These are phyloP conservation scores for Todus mexicanus DNA, from an alignment of 2,797 vertebrate species.

Conservation along the genomic window DNA sequence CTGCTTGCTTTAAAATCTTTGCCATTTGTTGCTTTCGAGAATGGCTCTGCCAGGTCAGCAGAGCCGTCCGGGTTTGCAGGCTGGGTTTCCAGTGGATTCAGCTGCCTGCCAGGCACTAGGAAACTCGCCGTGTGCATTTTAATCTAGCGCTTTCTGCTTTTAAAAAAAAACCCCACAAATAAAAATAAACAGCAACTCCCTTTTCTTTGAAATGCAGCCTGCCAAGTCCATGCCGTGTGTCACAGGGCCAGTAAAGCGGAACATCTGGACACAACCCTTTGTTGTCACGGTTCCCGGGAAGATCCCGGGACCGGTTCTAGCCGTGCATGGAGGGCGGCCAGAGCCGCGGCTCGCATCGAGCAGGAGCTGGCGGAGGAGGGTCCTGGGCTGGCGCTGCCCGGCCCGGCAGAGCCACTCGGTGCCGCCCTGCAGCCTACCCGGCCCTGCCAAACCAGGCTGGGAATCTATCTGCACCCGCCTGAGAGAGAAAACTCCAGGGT, in stretches of 20 bases:
- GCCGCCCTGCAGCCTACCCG: background rate
- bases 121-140: background rate
- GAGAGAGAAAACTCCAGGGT: background rate
- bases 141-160: background rate
- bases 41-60: background rate
- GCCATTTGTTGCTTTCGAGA: background rate
- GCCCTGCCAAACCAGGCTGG: background rate
- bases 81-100: background rate
- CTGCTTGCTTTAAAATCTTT: background rate
- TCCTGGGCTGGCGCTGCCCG: fast-evolving
- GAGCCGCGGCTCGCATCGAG: background rate
- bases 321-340: background rate
- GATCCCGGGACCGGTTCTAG: background rate
- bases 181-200: background rate
- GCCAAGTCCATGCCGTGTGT: background rate
- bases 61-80: fast-evolving
- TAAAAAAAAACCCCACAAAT: background rate
- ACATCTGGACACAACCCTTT: background rate
- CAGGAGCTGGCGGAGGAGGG: background rate
- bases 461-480: background rate
- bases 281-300: background rate
- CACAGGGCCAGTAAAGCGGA: background rate
- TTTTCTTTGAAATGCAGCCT: constrained; percentile 1
- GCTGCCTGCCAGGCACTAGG: background rate
- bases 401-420: background rate